Evolutionary conservation across 2,113 vertebrate species (phyloP), one percentile per base, ranked within the genome.

Genomic region (Prunella fulvescens): DNA sequence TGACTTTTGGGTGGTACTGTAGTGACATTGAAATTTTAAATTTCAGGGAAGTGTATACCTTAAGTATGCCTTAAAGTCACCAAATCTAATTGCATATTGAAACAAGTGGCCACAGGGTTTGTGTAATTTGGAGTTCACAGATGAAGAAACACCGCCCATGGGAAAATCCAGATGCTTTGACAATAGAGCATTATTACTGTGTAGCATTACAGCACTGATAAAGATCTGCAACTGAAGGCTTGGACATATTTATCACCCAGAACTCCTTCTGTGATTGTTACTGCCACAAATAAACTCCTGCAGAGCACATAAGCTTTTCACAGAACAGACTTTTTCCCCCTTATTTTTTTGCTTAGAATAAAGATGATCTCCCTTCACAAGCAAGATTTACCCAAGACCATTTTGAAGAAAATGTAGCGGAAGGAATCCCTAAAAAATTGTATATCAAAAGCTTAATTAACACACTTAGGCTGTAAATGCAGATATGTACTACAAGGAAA

Each of bases 381-480:
- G 81, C 35, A 88, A 91, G 70, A 96, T 94, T 92, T 94, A 82
- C 54, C 47, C 76, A 71, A 84, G 85, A 70, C 25, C 54, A 81
- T 93, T 93, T 74, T 88, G 64, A 91, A 94, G 88, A 92, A 96
- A 77, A 70, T 91, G 78, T 90, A 95, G 66, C 22, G 51, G 90
- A 96, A 95, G 93, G 94, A 97, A 95, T 95, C 71, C 93, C 93
- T 95, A 95, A 96, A 96, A 96, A 85, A 88, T 57, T 83, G 70
- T 87, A 69, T 87, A 85, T 87, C 47, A 81, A 80, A 94, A 66
- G 74, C 89, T 96, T 91, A 82, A 96, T 96, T 96, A 94, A 77
- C 92, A 96, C 83, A 72, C 86, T 96, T 65, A 65, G 65, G 91
- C 82, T 95, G 88, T 81, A 86, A 96, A 93, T 83, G 88, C 47